Evolutionary conservation across 1,140 invertebrate genomes (phyloP), one percentile per base, ranked within the genome.

Genomic region (Nasonia longicornis): DNA sequence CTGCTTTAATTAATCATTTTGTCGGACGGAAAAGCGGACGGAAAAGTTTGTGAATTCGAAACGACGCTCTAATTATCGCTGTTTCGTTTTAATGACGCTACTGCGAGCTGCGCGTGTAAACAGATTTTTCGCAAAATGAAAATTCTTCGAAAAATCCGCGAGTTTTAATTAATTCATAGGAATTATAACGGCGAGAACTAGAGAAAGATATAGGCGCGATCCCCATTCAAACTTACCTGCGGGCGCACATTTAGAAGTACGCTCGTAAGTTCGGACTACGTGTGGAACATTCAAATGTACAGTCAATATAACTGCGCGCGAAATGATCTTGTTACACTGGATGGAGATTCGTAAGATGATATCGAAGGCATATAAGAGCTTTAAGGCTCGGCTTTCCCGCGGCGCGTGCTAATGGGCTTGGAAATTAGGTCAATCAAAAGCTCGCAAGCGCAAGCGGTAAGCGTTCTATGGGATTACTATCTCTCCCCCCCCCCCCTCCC

Each of bases 401-500:
- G 1, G 26, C n/a, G 35, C 58, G 1, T 42, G 58, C 77, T 79
- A 79, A 79, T 79, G 22, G 22, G 31, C 16, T 71, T 79, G 52
- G 35, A 79, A 79, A 79, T 79, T 72, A 64, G 69, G 48, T 79
- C n/a, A 79, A 72, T 71, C 52, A 79, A 71, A 78, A 71, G 22
- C 26, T 67, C 22, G 66, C 20, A 26, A 26, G 26, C 26, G 26
- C 26, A 26, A 26, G 29, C 20, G 38, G 1, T 35, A 69, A 29
- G 22, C 29, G 22, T 77, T 77, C 67, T 52, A 73, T 73, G 52
- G 26, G 26, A 73, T 73, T 64, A 76, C 0, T 35, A 35, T 35
- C 31, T 35, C 31, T 35, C 31, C 31, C 3, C 31, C 31, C 31
- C 0, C 4, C 31, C 26, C 12, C 45, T 2, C 1, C 45, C 22